These are phyloP conservation scores for Bombus pyrosoma DNA, from an alignment of 1,140 invertebrate genomes.

Conservation along the genomic window DNA sequence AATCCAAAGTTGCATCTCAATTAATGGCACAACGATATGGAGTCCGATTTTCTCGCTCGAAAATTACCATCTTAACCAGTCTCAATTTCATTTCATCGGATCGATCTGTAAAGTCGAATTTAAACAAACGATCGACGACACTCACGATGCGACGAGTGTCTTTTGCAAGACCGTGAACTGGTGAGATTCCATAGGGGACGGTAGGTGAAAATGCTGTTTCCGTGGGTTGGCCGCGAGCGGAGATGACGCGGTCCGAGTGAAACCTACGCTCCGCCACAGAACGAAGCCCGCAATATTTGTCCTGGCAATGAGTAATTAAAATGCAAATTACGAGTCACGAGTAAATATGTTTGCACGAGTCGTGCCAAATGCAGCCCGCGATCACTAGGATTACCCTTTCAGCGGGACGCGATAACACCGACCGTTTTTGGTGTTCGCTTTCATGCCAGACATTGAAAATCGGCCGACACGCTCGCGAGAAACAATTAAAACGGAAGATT, in stretches of 20 bases:
- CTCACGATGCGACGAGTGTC: neutral
- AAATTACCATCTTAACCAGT: no score
- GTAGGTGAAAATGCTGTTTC: constrained; percentile 26
- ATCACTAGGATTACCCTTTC: constrained; percentile 61
- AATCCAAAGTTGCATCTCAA: no score
- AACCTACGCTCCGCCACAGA: constrained; percentile 50
- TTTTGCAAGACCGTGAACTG: neutral
- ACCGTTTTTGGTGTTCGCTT: constrained; percentile 23
- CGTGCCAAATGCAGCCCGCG: constrained; percentile 62
- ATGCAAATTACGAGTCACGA: constrained; percentile 70
- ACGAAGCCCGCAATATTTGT: constrained; percentile 70
- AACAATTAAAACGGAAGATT: constrained; percentile 10
- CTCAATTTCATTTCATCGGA: neutral
- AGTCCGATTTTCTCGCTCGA: no score
- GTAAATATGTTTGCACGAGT: constrained; percentile 70
- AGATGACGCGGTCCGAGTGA: constrained; percentile 43
- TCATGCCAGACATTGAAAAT: constrained; percentile 1
- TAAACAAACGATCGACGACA: neutral
- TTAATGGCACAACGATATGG: no score
- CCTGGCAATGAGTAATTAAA: constrained; percentile 74
- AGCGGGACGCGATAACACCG: constrained; percentile 44
- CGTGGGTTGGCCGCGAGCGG: constrained; percentile 11
- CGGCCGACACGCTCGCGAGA: neutral
- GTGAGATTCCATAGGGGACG: neutral
- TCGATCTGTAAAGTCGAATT: neutral